A percentile compares a stretch with the other conserved stretches of the same genome.
These are phyloP conservation scores for Conistra vaccinii DNA, from an alignment of 2,888 invertebrate species.

Conservation along the genomic window DNA sequence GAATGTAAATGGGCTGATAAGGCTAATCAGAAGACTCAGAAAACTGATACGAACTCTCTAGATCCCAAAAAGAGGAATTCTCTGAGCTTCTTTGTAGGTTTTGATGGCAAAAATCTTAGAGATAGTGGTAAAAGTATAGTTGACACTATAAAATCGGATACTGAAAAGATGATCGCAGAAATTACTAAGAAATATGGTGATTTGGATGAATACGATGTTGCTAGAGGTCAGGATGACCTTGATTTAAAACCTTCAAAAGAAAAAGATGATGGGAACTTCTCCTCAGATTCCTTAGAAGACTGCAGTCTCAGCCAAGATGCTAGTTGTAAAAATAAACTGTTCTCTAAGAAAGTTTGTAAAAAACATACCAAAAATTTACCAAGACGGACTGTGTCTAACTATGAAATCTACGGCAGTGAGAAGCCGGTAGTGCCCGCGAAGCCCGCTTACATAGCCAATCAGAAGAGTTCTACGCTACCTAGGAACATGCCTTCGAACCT, in stretches of 20 bases:
- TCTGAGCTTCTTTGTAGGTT: conserved; percentile 92
- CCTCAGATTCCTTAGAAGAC: conserved; percentile 95
- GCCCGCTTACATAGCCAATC: conserved; percentile 79
- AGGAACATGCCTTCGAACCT: conserved; percentile 89
- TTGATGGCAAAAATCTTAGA: conserved; percentile 87
- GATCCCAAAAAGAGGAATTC: conserved; percentile 91
- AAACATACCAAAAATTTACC: conserved; percentile 90
- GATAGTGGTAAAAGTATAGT: conserved; percentile 90
- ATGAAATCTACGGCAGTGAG: conserved; percentile 92
- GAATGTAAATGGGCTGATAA: conserved; percentile 93
- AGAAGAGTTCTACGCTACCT: conserved; percentile 88
- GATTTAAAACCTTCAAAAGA: conserved; percentile 85
- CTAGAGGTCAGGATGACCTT: conserved; percentile 72
- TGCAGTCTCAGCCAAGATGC: conserved; percentile 91
- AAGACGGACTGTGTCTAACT: conserved; percentile 94
- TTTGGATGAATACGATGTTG: conserved; percentile 87
- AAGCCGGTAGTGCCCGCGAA: conserved; percentile 84
- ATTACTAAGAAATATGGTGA: conserved; percentile 92
- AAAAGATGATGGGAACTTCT: conserved; percentile 93
- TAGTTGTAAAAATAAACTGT: conserved; percentile 88
- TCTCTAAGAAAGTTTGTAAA: conserved; percentile 89
- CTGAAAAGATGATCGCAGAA: conserved; percentile 92
- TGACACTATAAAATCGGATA: conserved; percentile 92
- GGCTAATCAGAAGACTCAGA: conserved; percentile 71
- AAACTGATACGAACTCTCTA: conserved; percentile 80